Evolutionary conservation across 1,140 invertebrate genomes (phyloP), one percentile per base, ranked within the genome.

Genomic region (Agraylea sexmaculata): DNA sequence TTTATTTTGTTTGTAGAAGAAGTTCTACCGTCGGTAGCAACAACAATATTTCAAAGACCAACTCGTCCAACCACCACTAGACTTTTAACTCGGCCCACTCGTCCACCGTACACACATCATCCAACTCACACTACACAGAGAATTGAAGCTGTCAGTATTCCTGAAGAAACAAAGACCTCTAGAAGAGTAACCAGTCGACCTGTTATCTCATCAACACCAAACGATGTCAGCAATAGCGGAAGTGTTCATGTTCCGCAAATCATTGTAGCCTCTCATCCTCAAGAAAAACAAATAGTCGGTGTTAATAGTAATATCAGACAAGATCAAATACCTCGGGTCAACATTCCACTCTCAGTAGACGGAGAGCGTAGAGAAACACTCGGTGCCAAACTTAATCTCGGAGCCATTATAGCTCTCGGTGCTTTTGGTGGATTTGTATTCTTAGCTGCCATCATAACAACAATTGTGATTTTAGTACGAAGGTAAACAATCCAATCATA

Each of bases 401-500:
- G 85, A 17, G 85, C 86, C 1, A 86, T 93, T 33, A 88, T 93
- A 37, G 86, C 87, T 2, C 64, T 92, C 8, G 87, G 83, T 11
- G 84, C 89, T 1, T 91, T 92, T 56, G 87, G 86, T 36, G 86
- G 81, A 4, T 84, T 94, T 49, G 84, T 92, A 0, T 86, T 93
- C 53, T 69, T 93, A 13, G 83, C 87, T 17, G 87, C 87, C 11
- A 78, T 92, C 39, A 79, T 91, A 40, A 90, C 86, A 1, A 87
- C 87, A 4, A 81, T 91, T 33, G 80, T 92, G 36, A 86, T 92
- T 33, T 66, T 93, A 40, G 78, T 91, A 40, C 71, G 84, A 69
- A 90, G 88, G 89, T 94, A 70, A n/a, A n/a, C n/a, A n/a, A n/a
- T 79, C 69, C 55, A 11, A 25, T 41, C 46, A 51, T 53, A 45